Conservation (phyloP, 2,113 vertebrate genomes). For the Arvicanthis niloticus region DNA sequence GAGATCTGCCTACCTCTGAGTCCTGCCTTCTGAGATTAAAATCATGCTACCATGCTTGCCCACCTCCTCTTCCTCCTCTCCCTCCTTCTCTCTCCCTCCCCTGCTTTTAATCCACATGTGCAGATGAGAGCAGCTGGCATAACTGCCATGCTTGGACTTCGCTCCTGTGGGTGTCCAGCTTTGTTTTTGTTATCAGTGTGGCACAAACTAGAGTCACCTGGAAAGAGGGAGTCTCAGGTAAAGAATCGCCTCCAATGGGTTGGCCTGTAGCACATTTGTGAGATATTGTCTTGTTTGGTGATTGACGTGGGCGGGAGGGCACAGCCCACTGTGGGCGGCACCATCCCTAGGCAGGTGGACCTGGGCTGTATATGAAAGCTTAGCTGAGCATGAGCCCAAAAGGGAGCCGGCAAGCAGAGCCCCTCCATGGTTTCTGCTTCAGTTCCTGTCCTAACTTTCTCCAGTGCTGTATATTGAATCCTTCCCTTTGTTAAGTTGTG, state of each 20-base stretch:
- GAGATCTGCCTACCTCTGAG: not conserved
- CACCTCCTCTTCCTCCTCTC: too few species aligned
- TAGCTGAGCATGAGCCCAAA: not conserved
- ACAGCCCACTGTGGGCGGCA: not conserved
- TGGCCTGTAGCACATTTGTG: not conserved
- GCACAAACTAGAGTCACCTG: not conserved
- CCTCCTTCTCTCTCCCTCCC: not conserved
- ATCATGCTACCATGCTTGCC: not conserved
- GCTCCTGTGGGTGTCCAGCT: not conserved
- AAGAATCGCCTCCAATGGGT: not conserved
- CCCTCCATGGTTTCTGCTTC: not conserved
- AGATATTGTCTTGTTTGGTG: not conserved
- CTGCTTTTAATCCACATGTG: not conserved
- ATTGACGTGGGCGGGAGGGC: not conserved
- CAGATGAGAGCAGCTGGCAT: not conserved
- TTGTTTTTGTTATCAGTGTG: not conserved
- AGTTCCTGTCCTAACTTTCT: not conserved
- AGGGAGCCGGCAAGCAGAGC: not conserved
- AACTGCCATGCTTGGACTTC: too few species aligned
- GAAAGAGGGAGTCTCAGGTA: not conserved
- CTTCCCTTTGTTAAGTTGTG: not conserved
- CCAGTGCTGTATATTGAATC: not conserved
- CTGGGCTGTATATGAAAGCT: not conserved
- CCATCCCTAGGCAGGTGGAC: not conserved
- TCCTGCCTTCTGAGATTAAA: not conserved